phyloP scores from a whole-genome alignment of 2,888 invertebrate species.

The Callinectes sapidus region DNA sequence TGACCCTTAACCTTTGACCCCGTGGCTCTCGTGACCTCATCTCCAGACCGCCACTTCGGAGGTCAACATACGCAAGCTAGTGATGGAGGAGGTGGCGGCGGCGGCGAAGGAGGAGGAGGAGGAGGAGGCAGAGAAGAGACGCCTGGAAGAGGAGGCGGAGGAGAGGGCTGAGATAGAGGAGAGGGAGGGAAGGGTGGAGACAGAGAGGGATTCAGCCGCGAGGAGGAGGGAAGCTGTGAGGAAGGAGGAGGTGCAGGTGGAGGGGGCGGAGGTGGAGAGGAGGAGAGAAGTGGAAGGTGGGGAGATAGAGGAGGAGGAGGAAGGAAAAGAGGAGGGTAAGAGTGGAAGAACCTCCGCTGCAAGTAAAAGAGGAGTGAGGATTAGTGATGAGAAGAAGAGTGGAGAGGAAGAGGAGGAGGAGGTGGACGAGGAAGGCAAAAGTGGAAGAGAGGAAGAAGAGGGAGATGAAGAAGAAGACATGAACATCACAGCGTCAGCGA shows the following conservation, averaged over 20 bases:
- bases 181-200: conserved; percentile 7
- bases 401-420: conserved; percentile 13
- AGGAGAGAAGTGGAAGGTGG: background rate
- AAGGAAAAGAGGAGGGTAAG: background rate
- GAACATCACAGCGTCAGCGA: background rate
- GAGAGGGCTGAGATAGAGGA: conserved; percentile 11
- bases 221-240: conserved; percentile 9
- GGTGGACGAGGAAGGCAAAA: background rate
- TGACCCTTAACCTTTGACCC: conserved; percentile 4
- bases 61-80: conserved; percentile 66
- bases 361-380: conserved; percentile 17
- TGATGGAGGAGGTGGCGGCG: conserved; percentile 59
- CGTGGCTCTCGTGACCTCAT: conserved; percentile 20
- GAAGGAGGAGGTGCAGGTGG: background rate
- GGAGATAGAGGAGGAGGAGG: background rate
- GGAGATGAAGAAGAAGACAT: background rate
- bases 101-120: conserved; percentile 40
- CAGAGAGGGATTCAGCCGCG: conserved; percentile 19
- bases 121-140: conserved; percentile 43
- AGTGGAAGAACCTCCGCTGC: background rate
- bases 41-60: conserved; percentile 69
- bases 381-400: background rate
- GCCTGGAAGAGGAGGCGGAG: background rate
- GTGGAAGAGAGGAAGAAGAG: background rate
- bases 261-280: background rate